Evolutionary conservation across 2,888 invertebrate genomes (phyloP).

Genomic region (Pyrochroa serraticornis): DNA sequence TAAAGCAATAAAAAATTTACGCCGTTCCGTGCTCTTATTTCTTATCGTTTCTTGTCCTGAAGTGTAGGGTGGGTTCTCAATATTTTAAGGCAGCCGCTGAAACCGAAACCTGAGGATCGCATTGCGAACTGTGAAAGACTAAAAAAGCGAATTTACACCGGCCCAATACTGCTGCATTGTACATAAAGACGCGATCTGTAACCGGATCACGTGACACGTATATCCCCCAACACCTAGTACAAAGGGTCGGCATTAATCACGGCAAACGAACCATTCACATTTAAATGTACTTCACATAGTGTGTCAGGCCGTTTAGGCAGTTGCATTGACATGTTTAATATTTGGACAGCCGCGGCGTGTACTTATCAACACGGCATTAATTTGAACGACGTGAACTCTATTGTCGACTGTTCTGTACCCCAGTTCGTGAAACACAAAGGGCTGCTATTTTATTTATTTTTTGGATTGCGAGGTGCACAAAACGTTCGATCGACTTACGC

Average conservation of each 20-base stretch:
- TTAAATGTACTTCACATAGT: constrained; percentile 35
- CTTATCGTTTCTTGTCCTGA: too few relatives aligned
- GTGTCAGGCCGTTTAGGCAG: constrained; percentile 42
- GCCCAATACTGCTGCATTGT: constrained; percentile 7
- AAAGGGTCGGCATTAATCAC: constrained; percentile 41
- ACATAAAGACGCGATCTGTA: constrained; percentile 39
- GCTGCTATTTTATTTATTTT: constrained; percentile 16
- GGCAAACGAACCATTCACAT: constrained; percentile 34
- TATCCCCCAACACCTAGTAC: constrained; percentile 43
- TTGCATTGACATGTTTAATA: constrained; percentile 46
- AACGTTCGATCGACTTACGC: too few relatives aligned
- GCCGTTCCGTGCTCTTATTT: too few relatives aligned
- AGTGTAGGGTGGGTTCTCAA: too few relatives aligned
- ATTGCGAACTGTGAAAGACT: too few relatives aligned
- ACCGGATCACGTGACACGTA: constrained; percentile 44
- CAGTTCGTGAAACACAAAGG: constrained; percentile 6
- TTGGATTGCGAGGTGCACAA: not conserved
- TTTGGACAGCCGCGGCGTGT: constrained; percentile 46
- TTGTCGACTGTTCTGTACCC: constrained; percentile 12
- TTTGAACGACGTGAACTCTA: constrained; percentile 29
- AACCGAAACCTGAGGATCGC: too few relatives aligned
- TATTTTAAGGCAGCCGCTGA: too few relatives aligned
- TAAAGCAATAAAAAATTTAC: too few relatives aligned
- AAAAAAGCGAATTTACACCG: not conserved
- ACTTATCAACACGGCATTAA: constrained; percentile 45